These are phyloP conservation scores for Moxostoma hubbsi DNA, from an alignment of 2,797 vertebrate genomes.

Conservation along the genomic window DNA sequence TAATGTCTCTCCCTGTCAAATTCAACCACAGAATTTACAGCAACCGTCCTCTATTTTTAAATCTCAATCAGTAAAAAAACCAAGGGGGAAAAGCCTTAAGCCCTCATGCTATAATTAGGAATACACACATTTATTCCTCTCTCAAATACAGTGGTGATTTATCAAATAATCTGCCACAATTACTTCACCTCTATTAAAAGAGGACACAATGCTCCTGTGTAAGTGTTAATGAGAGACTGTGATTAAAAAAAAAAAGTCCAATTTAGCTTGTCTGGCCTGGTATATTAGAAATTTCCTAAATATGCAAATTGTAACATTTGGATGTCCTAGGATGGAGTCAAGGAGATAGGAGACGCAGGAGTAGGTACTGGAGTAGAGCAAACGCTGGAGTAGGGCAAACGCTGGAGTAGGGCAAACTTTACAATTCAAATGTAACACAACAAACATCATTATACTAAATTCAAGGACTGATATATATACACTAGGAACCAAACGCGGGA, in stretches of 20 bases:
- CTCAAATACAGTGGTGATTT: slow-evolving; percentile 32
- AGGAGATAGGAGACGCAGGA: too few species aligned
- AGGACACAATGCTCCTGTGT: slow-evolving; percentile 28
- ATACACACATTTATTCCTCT: slow-evolving; percentile 39
- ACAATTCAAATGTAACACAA: too few species aligned
- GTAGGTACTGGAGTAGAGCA: too few species aligned
- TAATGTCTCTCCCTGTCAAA: slow-evolving; percentile 56
- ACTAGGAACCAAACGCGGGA: too few species aligned
- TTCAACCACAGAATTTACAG: slow-evolving; percentile 32
- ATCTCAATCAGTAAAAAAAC: slow-evolving; percentile 50
- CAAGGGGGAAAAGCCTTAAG: slow-evolving; percentile 15
- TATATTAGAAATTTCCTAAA: slow-evolving; percentile 12
- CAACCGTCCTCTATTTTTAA: slow-evolving; percentile 37
- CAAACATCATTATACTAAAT: too few species aligned
- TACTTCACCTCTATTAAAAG: slow-evolving; percentile 43
- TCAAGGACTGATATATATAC: too few species aligned
- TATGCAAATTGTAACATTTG: too few species aligned
- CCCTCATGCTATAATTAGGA: slow-evolving; percentile 50
- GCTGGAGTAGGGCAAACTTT: too few species aligned
- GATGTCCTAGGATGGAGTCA: too few species aligned
- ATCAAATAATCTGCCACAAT: slow-evolving; percentile 49
- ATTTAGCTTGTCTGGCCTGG: slow-evolving; percentile 17
- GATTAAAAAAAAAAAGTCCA: slow-evolving; percentile 22
- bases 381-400: too few species aligned
- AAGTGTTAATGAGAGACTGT: slow-evolving; percentile 39